Evolutionary conservation across 2,797 vertebrate species (phyloP).

Genomic region (Serranus cabrilla): DNA sequence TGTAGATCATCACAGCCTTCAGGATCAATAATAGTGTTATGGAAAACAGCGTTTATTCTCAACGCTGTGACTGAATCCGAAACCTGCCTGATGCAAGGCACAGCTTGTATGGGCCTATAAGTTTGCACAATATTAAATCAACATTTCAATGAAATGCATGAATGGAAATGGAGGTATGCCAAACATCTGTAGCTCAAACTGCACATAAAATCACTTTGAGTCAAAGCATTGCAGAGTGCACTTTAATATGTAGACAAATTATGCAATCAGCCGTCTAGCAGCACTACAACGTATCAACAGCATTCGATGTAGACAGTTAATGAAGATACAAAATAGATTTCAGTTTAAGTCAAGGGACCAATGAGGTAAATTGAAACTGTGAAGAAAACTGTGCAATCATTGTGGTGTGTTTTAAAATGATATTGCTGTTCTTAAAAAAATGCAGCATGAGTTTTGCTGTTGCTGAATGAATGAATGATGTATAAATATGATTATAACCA

Average conservation of each 20-base stretch:
- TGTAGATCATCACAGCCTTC: constrained; percentile 9
- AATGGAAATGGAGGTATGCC: constrained; percentile 24
- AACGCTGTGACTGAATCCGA: constrained; percentile 6
- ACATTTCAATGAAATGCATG: constrained; percentile 63
- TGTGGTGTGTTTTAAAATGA: constrained; percentile 33
- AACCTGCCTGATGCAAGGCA: constrained; percentile 24
- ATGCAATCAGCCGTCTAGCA: constrained; percentile 36
- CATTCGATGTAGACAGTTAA: constrained; percentile 11
- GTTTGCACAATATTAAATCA: constrained; percentile 56
- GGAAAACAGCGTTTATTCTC: neutral
- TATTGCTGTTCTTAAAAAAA: constrained; percentile 13
- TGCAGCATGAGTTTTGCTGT: constrained; percentile 36
- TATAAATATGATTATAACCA: constrained; percentile 11
- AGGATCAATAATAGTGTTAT: constrained; percentile 23
- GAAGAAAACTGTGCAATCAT: constrained; percentile 45
- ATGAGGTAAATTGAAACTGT: constrained; percentile 54
- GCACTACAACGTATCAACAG: constrained; percentile 13
- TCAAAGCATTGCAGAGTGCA: constrained; percentile 36
- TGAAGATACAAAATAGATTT: constrained; percentile 4
- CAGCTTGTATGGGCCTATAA: neutral
- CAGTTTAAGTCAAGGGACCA: constrained; percentile 30
- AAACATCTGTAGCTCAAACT: constrained; percentile 43
- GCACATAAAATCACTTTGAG: constrained; percentile 39
- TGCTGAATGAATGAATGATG: constrained; percentile 18
- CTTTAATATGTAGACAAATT: constrained; percentile 30